Evolutionary conservation across 2,888 invertebrate genomes (phyloP).

Genomic region (Eueremaeus valkanovi): DNA sequence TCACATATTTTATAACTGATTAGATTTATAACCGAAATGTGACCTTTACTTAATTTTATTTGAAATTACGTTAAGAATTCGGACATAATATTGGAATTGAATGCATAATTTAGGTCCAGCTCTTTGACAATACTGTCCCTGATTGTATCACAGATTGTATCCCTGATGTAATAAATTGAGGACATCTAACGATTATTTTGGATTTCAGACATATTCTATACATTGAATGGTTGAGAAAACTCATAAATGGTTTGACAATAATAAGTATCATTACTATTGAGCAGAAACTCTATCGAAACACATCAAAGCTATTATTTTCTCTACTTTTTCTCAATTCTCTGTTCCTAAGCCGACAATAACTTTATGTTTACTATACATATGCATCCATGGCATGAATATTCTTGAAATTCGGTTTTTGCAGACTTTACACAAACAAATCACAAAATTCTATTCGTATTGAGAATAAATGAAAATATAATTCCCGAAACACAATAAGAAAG

Average conservation of each 20-base stretch:
- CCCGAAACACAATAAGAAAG: conserved; percentile 15
- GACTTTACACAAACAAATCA: not conserved
- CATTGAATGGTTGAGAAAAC: not conserved
- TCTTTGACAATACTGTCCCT: no score
- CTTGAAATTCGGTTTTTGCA: not conserved
- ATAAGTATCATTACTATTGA: conserved; percentile 15
- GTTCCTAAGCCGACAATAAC: not conserved
- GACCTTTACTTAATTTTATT: no score
- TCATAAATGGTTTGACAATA: not conserved
- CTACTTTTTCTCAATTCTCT: not conserved
- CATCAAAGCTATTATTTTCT: not conserved
- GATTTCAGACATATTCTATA: not conserved
- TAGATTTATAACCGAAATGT: no score
- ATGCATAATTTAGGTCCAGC: no score
- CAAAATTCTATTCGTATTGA: not conserved
- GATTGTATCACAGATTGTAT: no score
- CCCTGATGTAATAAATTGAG: no score
- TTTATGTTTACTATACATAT: not conserved
- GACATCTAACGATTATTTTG: not conserved
- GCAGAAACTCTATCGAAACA: not conserved
- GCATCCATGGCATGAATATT: not conserved
- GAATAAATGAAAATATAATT: not conserved
- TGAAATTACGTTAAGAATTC: no score
- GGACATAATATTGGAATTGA: no score
- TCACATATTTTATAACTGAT: no score